These are phyloP conservation scores for Phortica variegata DNA, from an alignment of 1,140 invertebrate genomes.

Conservation along the genomic window DNA sequence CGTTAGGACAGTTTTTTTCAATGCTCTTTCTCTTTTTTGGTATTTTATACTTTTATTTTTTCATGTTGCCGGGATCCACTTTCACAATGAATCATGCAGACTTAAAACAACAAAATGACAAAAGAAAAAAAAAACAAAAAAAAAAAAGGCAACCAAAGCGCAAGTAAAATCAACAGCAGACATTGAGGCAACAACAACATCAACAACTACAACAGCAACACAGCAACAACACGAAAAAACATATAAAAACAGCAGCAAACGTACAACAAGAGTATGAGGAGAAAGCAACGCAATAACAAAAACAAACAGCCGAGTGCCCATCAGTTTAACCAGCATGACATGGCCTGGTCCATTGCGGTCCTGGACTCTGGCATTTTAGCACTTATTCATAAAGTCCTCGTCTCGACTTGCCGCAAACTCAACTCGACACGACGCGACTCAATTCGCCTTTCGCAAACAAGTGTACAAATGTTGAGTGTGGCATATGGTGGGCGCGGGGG, in stretches of 20 bases:
- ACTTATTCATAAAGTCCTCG: constrained; percentile 56
- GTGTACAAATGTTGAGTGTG: constrained; percentile 28
- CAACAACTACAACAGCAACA: constrained; percentile 29
- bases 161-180: constrained; percentile 17
- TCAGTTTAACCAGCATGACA: constrained; percentile 57
- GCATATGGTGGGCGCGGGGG: constrained; percentile 21
- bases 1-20: constrained; percentile 5
- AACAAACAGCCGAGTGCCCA: constrained; percentile 30
- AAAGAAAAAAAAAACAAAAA: background rate
- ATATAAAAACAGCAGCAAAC: constrained; percentile 11
- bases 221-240: background rate
- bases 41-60: constrained; percentile 21
- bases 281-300: constrained; percentile 16
- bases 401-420: no score
- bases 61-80: constrained; percentile 34
- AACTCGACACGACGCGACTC: no score
- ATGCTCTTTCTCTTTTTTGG: constrained; percentile 10
- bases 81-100: constrained; percentile 45
- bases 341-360: constrained; percentile 55
- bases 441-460: constrained; percentile 7
- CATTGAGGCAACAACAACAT: no score
- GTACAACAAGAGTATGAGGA: constrained; percentile 4
- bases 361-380: constrained; percentile 56
- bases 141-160: constrained; percentile 19
- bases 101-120: constrained; percentile 26